Evolutionary conservation across 2,797 vertebrate species (phyloP).

Genomic region (Clarias fuscus): DNA sequence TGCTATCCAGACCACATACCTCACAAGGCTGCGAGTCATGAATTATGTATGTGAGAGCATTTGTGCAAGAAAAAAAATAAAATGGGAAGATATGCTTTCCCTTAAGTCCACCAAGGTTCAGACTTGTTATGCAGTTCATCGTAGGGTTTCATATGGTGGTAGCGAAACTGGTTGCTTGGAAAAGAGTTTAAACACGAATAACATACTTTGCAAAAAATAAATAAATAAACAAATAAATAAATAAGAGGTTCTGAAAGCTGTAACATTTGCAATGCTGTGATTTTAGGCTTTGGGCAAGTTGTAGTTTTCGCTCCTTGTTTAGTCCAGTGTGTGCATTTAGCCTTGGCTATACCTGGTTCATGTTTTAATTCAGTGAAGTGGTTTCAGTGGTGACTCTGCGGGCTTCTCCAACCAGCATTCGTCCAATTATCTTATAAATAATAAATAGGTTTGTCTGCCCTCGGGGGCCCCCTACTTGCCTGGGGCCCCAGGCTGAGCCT

Average conservation of each 20-base stretch:
- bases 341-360: not conserved
- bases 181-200: not conserved
- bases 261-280: conserved; percentile 4
- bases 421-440: no score
- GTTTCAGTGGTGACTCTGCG: no score
- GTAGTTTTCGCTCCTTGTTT: conserved; percentile 5
- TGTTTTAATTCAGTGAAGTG: not conserved
- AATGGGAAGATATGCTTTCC: not conserved
- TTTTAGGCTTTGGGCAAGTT: not conserved
- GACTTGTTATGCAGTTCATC: not conserved
- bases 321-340: not conserved
- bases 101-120: not conserved
- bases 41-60: not conserved
- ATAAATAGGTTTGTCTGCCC: no score
- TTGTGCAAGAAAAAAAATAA: not conserved
- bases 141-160: not conserved
- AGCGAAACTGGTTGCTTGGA: not conserved
- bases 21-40: not conserved
- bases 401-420: no score
- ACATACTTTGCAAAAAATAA: not conserved
- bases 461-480: no score
- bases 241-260: not conserved
- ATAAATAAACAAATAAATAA: not conserved
- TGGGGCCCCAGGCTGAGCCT: no score
- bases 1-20: not conserved